A percentile compares a stretch with the other conserved stretches of the same genome.
Evolutionary conservation across 2,797 vertebrate genomes (phyloP).

Genomic region (Acanthurus tractus): DNA sequence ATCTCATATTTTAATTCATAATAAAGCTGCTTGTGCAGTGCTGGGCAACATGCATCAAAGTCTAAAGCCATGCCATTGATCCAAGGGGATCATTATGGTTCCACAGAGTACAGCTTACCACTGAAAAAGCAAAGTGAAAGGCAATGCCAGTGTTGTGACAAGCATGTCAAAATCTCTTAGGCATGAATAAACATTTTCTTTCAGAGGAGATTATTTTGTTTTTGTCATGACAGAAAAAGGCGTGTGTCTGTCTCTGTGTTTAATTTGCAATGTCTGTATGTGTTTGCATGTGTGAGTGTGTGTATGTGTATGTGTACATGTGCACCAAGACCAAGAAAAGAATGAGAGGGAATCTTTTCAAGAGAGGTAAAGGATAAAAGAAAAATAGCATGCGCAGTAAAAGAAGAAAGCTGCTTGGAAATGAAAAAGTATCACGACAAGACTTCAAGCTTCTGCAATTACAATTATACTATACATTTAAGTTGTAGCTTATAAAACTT

Average conservation of each 20-base stretch:
- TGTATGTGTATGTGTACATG: conserved; percentile 9
- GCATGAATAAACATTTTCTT: conserved; percentile 69
- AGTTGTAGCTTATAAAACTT: conserved; percentile 6
- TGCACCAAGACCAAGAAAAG: conserved; percentile 8
- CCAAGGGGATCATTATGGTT: conserved; percentile 39
- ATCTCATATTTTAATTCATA: conserved; percentile 49
- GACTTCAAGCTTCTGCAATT: conserved; percentile 10
- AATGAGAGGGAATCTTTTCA: conserved; percentile 25
- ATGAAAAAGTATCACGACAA: conserved; percentile 19
- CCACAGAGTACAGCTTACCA: conserved; percentile 39
- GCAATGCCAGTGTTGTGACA: conserved; percentile 68
- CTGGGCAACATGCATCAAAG: conserved; percentile 32
- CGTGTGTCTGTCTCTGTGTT: conserved; percentile 14
- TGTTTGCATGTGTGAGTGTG: conserved; percentile 7
- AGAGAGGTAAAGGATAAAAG: conserved; percentile 27
- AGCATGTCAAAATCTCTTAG: conserved; percentile 74
- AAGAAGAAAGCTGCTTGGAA: background rate
- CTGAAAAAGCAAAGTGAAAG: conserved; percentile 63
- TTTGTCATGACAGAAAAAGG: conserved; percentile 51
- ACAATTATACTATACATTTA: conserved; percentile 12
- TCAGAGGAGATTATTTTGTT: conserved; percentile 76
- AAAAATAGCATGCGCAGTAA: conserved; percentile 7
- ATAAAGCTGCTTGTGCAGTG: conserved; percentile 8
- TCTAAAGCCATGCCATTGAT: conserved; percentile 38
- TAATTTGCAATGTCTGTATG: background rate